Evolutionary conservation across 53 echinoderm and acorn worm species (phyloP).

Genomic region (Echinarachnius parma): DNA sequence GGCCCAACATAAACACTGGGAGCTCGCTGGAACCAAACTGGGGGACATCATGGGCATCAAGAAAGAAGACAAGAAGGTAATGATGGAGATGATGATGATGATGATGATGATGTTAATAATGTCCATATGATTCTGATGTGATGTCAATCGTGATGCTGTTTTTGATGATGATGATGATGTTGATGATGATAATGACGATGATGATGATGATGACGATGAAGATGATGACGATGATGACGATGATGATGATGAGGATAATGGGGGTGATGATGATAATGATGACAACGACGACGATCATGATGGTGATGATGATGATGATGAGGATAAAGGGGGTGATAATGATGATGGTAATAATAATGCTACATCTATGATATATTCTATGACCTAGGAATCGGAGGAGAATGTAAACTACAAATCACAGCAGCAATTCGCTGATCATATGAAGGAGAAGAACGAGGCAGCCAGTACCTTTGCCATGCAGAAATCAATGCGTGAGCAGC

Average conservation of each 20-base stretch:
- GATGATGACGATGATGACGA: background rate
- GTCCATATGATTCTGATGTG: background rate
- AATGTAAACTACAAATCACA: constrained; percentile 98
- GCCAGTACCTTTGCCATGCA: constrained; percentile 86
- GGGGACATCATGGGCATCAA: constrained; percentile 92
- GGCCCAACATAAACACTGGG: constrained; percentile 99
- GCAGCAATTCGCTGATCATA: constrained; percentile 98
- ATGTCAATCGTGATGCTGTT: background rate
- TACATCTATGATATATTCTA: background rate
- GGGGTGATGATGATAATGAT: background rate
- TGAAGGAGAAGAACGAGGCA: constrained; percentile 95
- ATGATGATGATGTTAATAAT: background rate
- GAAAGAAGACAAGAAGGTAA: constrained; percentile 91
- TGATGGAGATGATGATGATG: background rate
- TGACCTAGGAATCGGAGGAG: constrained; percentile 53
- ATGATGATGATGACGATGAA: background rate
- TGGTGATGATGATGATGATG: background rate
- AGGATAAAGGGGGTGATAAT: background rate
- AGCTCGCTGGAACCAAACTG: constrained; percentile 92
- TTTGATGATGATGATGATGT: background rate
- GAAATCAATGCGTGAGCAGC: constrained; percentile 81
- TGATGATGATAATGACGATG: background rate
- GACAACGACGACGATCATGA: background rate
- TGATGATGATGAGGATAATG: background rate
- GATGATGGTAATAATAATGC: background rate